Conservation (phyloP, 1,140 invertebrate genomes). For the Stegodyphus mimosarum region DNA sequence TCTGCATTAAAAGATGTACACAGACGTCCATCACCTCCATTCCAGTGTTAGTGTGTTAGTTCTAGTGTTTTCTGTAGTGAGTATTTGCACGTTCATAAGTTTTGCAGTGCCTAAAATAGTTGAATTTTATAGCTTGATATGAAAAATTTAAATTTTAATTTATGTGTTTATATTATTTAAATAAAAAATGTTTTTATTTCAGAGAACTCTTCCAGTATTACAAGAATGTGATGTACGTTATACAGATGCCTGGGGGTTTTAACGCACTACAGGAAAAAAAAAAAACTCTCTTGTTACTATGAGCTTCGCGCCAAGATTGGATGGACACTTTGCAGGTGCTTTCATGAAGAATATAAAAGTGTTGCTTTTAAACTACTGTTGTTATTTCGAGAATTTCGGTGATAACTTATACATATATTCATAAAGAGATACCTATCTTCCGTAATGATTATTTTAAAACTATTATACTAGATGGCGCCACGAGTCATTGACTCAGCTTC, state of each 20-base stretch:
- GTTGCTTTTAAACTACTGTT: too few relatives aligned
- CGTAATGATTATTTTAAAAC: constrained; percentile 6
- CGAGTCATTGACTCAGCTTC: background rate
- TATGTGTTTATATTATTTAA: background rate
- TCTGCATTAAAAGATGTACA: too few relatives aligned
- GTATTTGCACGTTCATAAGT: background rate
- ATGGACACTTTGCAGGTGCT: too few relatives aligned
- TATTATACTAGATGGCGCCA: constrained; percentile 18
- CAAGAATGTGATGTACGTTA: constrained; percentile 87
- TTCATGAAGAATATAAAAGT: too few relatives aligned
- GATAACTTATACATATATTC: constrained; percentile 1
- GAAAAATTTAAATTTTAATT: background rate
- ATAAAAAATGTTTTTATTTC: constrained; percentile 45
- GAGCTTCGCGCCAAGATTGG: too few relatives aligned
- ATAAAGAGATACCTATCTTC: background rate
- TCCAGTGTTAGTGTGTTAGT: background rate
- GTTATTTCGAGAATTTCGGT: background rate
- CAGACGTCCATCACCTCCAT: background rate
- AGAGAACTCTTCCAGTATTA: constrained; percentile 78
- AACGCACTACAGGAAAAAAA: background rate
- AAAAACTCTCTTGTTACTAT: background rate
- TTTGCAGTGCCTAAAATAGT: background rate
- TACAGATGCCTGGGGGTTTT: constrained; percentile 83
- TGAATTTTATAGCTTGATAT: background rate
- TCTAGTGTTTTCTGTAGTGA: background rate